Evolutionary conservation across 92 coral and sea anemone genomes (phyloP).

Genomic region (Muricea muricata): DNA sequence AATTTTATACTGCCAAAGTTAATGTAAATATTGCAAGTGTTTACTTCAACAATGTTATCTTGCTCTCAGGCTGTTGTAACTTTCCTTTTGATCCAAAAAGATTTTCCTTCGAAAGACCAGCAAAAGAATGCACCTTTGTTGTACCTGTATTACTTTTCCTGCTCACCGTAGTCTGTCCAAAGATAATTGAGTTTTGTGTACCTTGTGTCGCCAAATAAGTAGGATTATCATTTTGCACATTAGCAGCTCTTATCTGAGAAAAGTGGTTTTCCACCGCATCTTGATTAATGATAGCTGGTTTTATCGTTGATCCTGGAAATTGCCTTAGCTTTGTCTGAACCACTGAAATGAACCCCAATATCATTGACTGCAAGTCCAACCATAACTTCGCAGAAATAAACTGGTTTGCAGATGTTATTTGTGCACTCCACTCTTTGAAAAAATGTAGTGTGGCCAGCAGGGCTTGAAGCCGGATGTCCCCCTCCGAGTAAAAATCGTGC

Average conservation of each 20-base stretch:
- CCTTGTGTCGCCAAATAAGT: constrained; percentile 44
- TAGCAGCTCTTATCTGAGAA: too few species aligned
- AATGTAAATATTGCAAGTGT: too few species aligned
- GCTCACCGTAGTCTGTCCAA: constrained; percentile 58
- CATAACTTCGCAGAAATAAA: constrained; percentile 65
- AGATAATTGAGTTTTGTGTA: constrained; percentile 56
- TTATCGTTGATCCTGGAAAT: too few species aligned
- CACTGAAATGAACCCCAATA: constrained; percentile 66
- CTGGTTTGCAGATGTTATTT: not conserved
- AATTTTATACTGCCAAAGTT: too few species aligned
- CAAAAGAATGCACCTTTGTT: not conserved
- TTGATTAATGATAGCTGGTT: too few species aligned
- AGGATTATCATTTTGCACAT: too few species aligned
- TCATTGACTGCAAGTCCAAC: too few species aligned
- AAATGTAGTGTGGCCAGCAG: constrained; percentile 30
- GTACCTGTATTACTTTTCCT: constrained; percentile 53
- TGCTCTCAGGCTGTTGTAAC: too few species aligned
- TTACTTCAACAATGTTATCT: too few species aligned
- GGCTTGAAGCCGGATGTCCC: constrained; percentile 27
- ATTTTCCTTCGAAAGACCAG: constrained; percentile 40
- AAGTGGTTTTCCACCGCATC: too few species aligned
- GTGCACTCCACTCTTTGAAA: constrained; percentile 37
- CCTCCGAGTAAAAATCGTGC: not conserved
- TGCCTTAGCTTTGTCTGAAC: too few species aligned
- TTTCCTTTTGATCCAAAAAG: too few species aligned